Conservation (phyloP, 1,140 invertebrate species). For the Heliconius congener region DNA sequence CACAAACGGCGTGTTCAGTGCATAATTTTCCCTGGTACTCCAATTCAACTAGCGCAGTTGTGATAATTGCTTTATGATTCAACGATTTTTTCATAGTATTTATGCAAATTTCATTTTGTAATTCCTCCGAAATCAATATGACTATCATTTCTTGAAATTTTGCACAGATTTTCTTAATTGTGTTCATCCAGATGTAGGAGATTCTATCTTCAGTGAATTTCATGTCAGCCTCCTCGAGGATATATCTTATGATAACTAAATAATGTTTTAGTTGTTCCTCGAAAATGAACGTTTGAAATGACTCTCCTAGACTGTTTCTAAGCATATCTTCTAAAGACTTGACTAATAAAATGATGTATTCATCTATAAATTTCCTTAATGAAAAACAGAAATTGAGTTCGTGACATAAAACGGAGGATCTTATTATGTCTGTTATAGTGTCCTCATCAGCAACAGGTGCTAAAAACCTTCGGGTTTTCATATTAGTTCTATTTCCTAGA, state of each 20-base stretch:
- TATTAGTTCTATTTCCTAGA: slow-evolving; percentile 19
- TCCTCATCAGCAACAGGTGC: slow-evolving; percentile 38
- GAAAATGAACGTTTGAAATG: slow-evolving; percentile 38
- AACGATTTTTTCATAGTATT: slow-evolving; percentile 40
- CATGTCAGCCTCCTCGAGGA: slow-evolving; percentile 43
- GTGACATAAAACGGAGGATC: slow-evolving; percentile 47
- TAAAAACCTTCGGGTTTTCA: slow-evolving; percentile 43
- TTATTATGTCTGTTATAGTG: slow-evolving; percentile 42
- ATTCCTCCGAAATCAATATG: slow-evolving; percentile 34
- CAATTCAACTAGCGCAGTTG: slow-evolving; percentile 51
- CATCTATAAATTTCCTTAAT: slow-evolving; percentile 48
- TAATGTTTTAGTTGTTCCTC: slow-evolving; percentile 47
- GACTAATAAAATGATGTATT: slow-evolving; percentile 51
- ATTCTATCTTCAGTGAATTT: slow-evolving; percentile 45
- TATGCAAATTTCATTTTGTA: slow-evolving; percentile 27
- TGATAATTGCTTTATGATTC: slow-evolving; percentile 54
- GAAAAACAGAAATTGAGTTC: slow-evolving; percentile 50
- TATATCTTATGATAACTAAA: slow-evolving; percentile 46
- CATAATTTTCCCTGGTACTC: slow-evolving; percentile 59
- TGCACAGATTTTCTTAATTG: slow-evolving; percentile 59
- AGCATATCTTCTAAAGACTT: slow-evolving; percentile 46
- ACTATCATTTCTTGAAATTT: slow-evolving; percentile 53
- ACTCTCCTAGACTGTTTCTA: slow-evolving; percentile 32
- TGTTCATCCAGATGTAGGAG: slow-evolving; percentile 51
- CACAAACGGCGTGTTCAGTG: slow-evolving; percentile 49